Evolutionary conservation across 2,888 invertebrate species (phyloP).

Genomic region (Mesopsocus fuscifrons): DNA sequence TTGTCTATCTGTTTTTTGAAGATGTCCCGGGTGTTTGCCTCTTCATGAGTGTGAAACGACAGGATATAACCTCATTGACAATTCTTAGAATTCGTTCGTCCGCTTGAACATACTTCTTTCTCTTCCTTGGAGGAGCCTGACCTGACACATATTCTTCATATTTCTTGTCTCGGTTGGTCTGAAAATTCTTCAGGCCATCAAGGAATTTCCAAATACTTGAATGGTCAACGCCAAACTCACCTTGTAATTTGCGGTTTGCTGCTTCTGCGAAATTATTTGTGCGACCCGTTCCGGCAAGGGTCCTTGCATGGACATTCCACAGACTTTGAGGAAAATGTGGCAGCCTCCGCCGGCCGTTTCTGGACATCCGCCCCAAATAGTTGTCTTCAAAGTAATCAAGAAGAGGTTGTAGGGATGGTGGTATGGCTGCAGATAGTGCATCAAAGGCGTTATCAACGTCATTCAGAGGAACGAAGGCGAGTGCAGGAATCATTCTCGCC

Average conservation of each 20-base stretch:
- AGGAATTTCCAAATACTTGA: slow-evolving; percentile 12
- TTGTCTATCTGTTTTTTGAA: too few species aligned
- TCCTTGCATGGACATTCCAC: slow-evolving; percentile 13
- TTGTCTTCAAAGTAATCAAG: not conserved
- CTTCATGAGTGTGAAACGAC: too few species aligned
- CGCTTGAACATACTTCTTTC: not conserved
- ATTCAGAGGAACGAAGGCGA: too few species aligned
- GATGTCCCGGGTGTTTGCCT: too few species aligned
- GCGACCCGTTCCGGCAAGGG: slow-evolving; percentile 11
- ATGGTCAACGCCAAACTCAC: slow-evolving; percentile 12
- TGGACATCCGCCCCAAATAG: slow-evolving; percentile 9
- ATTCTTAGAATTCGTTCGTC: not conserved
- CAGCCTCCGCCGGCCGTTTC: slow-evolving; percentile 9
- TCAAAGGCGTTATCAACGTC: not conserved
- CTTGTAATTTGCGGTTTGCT: slow-evolving; percentile 13
- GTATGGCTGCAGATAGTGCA: not conserved
- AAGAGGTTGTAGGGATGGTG: not conserved
- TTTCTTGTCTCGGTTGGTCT: not conserved
- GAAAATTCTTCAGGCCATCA: slow-evolving; percentile 5
- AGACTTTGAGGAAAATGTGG: slow-evolving; percentile 10
- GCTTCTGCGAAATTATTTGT: slow-evolving; percentile 14
- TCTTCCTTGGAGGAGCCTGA: not conserved
- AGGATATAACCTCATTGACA: too few species aligned
- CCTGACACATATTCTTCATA: not conserved
- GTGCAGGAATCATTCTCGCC: too few species aligned